These are phyloP conservation scores for Colletes collaris DNA, from an alignment of 2,888 invertebrate species.

Conservation along the genomic window DNA sequence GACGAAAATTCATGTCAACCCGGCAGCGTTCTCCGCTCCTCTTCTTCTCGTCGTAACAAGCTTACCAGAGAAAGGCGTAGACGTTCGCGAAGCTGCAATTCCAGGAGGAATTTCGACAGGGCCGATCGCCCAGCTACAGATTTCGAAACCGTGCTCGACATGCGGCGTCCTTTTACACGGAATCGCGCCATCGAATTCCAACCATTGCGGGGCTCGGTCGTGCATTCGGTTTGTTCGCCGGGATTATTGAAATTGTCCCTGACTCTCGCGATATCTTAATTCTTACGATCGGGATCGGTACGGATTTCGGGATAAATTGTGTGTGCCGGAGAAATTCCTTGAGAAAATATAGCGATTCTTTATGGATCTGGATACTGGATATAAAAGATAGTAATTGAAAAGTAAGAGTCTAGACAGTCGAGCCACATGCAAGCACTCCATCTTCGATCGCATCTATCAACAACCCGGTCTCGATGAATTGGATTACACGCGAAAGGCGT, in stretches of 20 bases:
- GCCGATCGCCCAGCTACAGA: constrained; percentile 33
- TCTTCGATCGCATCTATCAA: constrained; percentile 39
- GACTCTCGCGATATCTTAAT: constrained; percentile 13
- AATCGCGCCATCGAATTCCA: constrained; percentile 14
- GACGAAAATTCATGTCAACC: constrained; percentile 46
- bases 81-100: constrained; percentile 50
- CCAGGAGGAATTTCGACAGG: constrained; percentile 49
- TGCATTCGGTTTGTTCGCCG: constrained; percentile 1
- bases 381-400: background rate
- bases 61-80: constrained; percentile 68
- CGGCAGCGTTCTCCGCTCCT: background rate
- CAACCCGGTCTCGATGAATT: constrained; percentile 36
- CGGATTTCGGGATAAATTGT: background rate
- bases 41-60: background rate
- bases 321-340: background rate
- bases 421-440: constrained; percentile 17
- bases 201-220: constrained; percentile 4
- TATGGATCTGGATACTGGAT: too few relatives aligned
- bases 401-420: background rate
- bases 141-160: constrained; percentile 37
- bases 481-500: constrained; percentile 68
- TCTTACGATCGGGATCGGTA: background rate
- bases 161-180: constrained; percentile 31
- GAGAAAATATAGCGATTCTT: too few relatives aligned
- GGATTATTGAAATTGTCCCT: constrained; percentile 31